Evolutionary conservation across 2,888 invertebrate species (phyloP).

Genomic region (Chloroclysta siterata): DNA sequence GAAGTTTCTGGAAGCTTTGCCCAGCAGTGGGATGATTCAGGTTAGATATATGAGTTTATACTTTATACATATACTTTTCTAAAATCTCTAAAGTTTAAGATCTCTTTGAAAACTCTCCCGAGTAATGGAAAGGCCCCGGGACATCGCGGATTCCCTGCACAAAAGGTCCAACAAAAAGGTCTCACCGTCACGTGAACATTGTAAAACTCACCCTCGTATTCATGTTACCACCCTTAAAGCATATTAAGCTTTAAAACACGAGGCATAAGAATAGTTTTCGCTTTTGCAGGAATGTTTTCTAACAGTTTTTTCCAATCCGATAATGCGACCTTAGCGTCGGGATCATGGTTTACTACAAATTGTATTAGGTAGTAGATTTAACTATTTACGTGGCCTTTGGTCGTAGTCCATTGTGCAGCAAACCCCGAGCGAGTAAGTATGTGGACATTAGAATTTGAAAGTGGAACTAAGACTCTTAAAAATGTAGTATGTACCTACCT

Average conservation of each 20-base stretch:
- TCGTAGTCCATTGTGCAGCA: slow-evolving; percentile 31
- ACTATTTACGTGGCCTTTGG: slow-evolving; percentile 72
- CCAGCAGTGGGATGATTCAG: not conserved
- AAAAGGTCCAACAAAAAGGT: slow-evolving; percentile 83
- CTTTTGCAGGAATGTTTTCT: slow-evolving; percentile 57
- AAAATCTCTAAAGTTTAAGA: slow-evolving; percentile 58
- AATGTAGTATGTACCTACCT: not conserved
- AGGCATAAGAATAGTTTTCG: slow-evolving; percentile 60
- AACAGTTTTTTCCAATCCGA: slow-evolving; percentile 84
- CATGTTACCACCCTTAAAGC: slow-evolving; percentile 57
- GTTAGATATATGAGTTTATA: not conserved
- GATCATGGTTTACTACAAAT: slow-evolving; percentile 85
- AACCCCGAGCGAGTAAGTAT: slow-evolving; percentile 13
- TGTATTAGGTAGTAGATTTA: slow-evolving; percentile 84
- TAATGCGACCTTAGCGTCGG: slow-evolving; percentile 83
- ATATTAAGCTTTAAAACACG: slow-evolving; percentile 59
- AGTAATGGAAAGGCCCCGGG: slow-evolving; percentile 82
- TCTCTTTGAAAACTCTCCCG: slow-evolving; percentile 72
- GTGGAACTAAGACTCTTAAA: not conserved
- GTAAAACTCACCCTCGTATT: slow-evolving; percentile 79
- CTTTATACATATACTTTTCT: slow-evolving; percentile 46
- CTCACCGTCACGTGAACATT: slow-evolving; percentile 83
- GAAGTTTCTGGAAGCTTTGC: no score
- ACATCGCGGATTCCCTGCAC: slow-evolving; percentile 78
- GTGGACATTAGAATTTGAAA: slow-evolving; percentile 16